Percentiles rank a stretch among this genome's conserved stretches.
These are phyloP conservation scores for Syrphus vitripennis DNA, from an alignment of 2,888 invertebrate species.

Conservation along the genomic window DNA sequence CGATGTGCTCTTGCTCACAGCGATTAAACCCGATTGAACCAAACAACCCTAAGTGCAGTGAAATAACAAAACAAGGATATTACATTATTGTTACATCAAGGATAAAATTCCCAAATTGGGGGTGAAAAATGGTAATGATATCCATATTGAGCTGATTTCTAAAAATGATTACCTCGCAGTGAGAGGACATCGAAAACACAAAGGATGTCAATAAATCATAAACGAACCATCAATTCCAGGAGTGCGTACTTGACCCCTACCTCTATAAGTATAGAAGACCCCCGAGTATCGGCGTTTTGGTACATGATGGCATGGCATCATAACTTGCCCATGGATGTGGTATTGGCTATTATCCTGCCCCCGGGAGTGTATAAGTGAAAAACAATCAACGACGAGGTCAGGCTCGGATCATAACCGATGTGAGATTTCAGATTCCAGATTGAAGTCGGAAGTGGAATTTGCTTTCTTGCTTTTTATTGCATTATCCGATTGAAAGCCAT, in stretches of 20 bases:
- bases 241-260: conserved; percentile 71
- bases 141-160: conserved; percentile 71
- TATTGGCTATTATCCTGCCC: conserved; percentile 60
- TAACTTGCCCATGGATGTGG: conserved; percentile 45
- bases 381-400: conserved; percentile 44
- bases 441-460: conserved; percentile 36
- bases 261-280: background rate
- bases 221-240: conserved; percentile 73
- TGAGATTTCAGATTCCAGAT: background rate
- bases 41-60: conserved; percentile 68
- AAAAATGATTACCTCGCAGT: conserved; percentile 64
- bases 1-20: conserved; percentile 54
- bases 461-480: conserved; percentile 52
- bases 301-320: conserved; percentile 18
- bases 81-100: conserved; percentile 71
- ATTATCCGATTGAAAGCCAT: conserved; percentile 46
- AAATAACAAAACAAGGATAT: conserved; percentile 66
- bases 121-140: conserved; percentile 71
- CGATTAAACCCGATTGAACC: conserved; percentile 64
- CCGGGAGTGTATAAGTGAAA: conserved; percentile 62
- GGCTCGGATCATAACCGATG: background rate
- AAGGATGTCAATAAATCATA: conserved; percentile 73
- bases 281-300: background rate
- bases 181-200: conserved; percentile 72
- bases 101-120: conserved; percentile 71